phyloP scores from a whole-genome alignment of 2,797 vertebrate species.

The Anguilla anguilla region DNA sequence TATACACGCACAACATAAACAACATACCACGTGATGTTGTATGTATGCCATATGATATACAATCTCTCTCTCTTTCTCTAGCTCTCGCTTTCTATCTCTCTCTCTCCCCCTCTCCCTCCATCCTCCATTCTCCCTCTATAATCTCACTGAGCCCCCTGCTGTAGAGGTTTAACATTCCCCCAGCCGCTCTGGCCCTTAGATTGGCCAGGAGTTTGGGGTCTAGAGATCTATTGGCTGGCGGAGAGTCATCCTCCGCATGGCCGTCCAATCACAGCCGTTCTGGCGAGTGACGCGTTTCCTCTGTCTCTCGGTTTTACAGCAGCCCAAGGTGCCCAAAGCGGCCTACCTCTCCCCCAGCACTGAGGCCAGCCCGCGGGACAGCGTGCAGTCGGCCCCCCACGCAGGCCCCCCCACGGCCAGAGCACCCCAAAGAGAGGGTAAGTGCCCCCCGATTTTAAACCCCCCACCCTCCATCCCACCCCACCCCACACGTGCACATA shows the following conservation, averaged over 20 bases:
- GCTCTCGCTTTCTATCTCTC: no score
- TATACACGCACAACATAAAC: no score
- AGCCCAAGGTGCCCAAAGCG: slow-evolving; percentile 46
- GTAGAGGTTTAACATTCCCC: not conserved
- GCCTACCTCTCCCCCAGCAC: slow-evolving; percentile 48
- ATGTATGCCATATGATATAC: no score
- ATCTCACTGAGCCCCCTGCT: not conserved
- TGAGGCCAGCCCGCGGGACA: slow-evolving; percentile 32
- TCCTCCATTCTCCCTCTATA: not conserved
- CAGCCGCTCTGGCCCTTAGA: not conserved
- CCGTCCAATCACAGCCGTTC: not conserved
- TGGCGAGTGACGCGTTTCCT: not conserved
- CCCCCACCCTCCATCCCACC: not conserved
- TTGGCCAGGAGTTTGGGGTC: not conserved
- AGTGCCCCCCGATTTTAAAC: slow-evolving; percentile 6
- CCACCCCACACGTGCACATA: not conserved
- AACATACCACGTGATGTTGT: no score
- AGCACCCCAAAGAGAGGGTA: slow-evolving; percentile 51
- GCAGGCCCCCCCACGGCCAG: slow-evolving; percentile 37
- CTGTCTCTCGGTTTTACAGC: slow-evolving; percentile 22
- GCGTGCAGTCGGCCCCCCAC: slow-evolving; percentile 43
- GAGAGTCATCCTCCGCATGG: not conserved
- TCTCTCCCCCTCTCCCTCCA: no score
- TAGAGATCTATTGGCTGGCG: not conserved
- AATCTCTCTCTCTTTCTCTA: no score